Conservation (phyloP, 2,113 vertebrate species). For the Crotalus horridus region DNA sequence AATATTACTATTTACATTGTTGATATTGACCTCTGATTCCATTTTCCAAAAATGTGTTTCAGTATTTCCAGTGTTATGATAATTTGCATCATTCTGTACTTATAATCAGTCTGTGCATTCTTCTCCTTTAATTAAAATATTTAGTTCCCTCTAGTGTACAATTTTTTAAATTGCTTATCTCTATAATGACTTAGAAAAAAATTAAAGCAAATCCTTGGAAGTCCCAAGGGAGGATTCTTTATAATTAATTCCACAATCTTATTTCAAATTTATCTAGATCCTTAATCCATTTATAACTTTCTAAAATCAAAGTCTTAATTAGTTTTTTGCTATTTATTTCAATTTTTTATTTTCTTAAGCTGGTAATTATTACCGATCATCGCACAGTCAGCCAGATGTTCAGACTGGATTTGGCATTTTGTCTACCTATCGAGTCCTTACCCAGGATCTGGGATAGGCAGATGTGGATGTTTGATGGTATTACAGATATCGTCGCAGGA, state of each 20-base stretch:
- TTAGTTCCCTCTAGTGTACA: background rate
- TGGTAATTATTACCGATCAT: background rate
- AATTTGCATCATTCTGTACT: background rate
- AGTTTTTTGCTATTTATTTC: background rate
- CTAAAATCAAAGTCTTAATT: background rate
- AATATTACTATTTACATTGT: background rate
- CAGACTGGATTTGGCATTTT: too few species aligned
- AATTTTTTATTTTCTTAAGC: background rate
- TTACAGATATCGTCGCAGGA: too few species aligned
- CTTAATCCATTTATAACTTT: background rate
- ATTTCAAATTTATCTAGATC: background rate
- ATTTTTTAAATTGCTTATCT: background rate
- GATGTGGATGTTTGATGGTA: too few species aligned
- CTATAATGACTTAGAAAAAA: background rate
- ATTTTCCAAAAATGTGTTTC: background rate
- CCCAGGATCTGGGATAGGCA: too few species aligned
- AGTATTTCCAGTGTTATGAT: background rate
- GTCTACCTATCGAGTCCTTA: too few species aligned
- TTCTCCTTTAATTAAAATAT: background rate
- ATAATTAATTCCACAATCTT: background rate
- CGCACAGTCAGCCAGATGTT: too few species aligned
- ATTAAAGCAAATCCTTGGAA: background rate
- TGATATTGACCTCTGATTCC: background rate
- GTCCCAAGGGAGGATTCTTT: background rate
- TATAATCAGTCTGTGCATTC: background rate